Percentiles rank a stretch among this genome's conserved stretches.
Conservation (phyloP, 2,113 vertebrate species). For the Hydrolagus affinis region DNA sequence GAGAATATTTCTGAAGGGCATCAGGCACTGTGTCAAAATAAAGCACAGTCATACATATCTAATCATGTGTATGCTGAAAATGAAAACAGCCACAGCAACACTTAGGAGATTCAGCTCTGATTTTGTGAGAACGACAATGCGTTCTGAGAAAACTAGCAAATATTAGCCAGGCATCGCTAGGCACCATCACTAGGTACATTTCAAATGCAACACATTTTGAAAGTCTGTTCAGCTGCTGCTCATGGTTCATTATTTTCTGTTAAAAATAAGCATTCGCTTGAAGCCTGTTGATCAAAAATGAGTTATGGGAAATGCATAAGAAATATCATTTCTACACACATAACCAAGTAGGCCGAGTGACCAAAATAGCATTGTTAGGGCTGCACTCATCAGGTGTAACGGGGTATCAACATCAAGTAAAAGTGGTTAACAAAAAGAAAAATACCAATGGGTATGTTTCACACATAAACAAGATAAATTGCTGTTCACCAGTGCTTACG, state of each 20-base stretch:
- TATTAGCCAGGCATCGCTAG: constrained; percentile 30
- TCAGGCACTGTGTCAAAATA: constrained; percentile 1
- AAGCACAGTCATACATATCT: constrained; percentile 16
- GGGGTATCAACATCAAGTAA: not conserved
- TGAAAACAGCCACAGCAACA: constrained; percentile 5
- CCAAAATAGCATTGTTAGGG: too few relatives aligned
- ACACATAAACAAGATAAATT: not conserved
- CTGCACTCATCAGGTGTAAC: not conserved
- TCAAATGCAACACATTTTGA: constrained; percentile 29
- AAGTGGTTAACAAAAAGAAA: constrained; percentile 1
- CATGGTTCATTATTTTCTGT: constrained; percentile 31
- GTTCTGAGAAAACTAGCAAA: not conserved
- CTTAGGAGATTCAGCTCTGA: constrained; percentile 1
- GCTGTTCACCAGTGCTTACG: too few relatives aligned
- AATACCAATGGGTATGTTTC: not conserved
- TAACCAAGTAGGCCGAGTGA: not conserved
- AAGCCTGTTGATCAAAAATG: constrained; percentile 25
- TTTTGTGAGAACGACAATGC: not conserved
- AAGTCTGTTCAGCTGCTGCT: constrained; percentile 29
- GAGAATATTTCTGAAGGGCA: not conserved
- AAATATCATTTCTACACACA: not conserved
- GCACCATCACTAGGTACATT: constrained; percentile 25
- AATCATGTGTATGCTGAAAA: not conserved
- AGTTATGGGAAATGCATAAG: not conserved
- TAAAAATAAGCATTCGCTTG: constrained; percentile 31